Conservation (phyloP, 2,113 vertebrate species). For the Panthera leo region DNA sequence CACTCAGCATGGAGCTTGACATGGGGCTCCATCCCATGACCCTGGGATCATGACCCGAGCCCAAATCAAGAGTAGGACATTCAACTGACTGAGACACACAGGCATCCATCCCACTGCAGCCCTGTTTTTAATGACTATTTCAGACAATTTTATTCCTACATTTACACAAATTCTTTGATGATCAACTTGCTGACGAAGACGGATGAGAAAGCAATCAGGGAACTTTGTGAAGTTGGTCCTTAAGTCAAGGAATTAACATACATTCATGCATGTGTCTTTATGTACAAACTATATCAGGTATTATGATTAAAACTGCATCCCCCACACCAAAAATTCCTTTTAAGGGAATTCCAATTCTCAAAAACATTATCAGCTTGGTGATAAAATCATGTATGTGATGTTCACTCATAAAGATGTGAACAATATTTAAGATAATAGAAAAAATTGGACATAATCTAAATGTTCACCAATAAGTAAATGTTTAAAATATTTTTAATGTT, state of each 20-base stretch:
- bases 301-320: background rate
- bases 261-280: background rate
- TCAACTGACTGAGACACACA: no score
- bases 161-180: slow-evolving; percentile 21
- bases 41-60: no score
- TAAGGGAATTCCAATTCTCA: background rate
- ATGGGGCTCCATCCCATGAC: no score
- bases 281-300: background rate
- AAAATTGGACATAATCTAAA: background rate
- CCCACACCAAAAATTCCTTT: background rate
- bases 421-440: background rate
- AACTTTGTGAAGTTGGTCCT: background rate
- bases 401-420: background rate
- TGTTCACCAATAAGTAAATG: background rate
- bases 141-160: background rate
- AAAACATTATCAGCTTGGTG: background rate
- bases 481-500: background rate
- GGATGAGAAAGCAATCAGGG: background rate
- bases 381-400: background rate
- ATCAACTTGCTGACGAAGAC: background rate
- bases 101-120: no score
- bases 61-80: no score
- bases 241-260: background rate
- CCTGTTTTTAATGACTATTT: background rate
- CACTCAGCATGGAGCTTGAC: no score